These are phyloP conservation scores for Neocrepidodera transversa DNA, from an alignment of 2,888 invertebrate genomes.

Conservation along the genomic window DNA sequence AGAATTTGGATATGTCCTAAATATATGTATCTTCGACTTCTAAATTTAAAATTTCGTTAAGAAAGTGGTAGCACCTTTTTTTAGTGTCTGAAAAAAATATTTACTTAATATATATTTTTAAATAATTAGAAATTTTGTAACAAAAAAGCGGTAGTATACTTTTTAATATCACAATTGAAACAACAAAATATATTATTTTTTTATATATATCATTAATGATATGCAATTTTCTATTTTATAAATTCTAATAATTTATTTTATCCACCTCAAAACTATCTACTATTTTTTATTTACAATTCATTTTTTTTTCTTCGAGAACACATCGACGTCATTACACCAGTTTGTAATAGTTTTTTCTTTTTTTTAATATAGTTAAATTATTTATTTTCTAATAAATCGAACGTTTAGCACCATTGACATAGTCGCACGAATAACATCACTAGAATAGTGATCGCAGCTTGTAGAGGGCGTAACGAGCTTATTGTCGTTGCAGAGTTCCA, in stretches of 20 bases:
- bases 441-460: slow-evolving; percentile 55
- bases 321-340: slow-evolving; percentile 43
- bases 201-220: background rate
- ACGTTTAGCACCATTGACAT: slow-evolving; percentile 45
- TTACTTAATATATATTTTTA: no score
- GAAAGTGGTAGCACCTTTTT: no score
- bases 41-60: no score
- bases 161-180: background rate
- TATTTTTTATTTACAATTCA: slow-evolving; percentile 44
- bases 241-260: slow-evolving; percentile 31
- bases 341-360: slow-evolving; percentile 29
- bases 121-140: no score
- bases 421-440: slow-evolving; percentile 49
- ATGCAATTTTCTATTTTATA: background rate
- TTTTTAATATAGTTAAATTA: slow-evolving; percentile 1
- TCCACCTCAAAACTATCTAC: slow-evolving; percentile 23
- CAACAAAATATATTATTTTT: background rate
- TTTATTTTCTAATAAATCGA: slow-evolving; percentile 24
- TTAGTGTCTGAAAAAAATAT: no score
- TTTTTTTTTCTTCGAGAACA: slow-evolving; percentile 40
- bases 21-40: no score
- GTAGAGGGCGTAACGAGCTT: slow-evolving; percentile 53
- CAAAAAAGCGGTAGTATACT: no score
- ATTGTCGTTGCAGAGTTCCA: slow-evolving; percentile 55
- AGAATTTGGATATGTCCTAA: no score